These are phyloP conservation scores for Trematomus bernacchii DNA, from an alignment of 2,797 vertebrate genomes.

Conservation along the genomic window DNA sequence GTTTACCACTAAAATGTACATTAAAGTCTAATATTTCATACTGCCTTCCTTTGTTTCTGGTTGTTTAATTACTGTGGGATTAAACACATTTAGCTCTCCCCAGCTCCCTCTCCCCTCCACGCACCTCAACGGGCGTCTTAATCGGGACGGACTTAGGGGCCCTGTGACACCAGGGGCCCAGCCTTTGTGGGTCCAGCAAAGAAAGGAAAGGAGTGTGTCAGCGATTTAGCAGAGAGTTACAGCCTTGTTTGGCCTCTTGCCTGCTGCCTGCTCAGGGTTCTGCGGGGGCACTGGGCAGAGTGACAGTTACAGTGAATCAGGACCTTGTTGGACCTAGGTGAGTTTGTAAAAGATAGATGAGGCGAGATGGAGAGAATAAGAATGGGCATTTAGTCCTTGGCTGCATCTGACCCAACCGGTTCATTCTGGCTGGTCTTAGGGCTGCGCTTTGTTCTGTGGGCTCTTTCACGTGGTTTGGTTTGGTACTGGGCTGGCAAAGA, in stretches of 20 bases:
- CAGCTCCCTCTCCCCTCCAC: slow-evolving; percentile 19
- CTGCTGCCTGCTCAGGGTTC: slow-evolving; percentile 51
- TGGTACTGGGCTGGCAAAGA: slow-evolving; percentile 15
- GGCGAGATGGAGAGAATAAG: slow-evolving; percentile 25
- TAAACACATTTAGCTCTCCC: slow-evolving; percentile 57
- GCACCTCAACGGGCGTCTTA: slow-evolving; percentile 50
- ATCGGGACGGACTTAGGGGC: slow-evolving; percentile 61
- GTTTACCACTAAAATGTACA: slow-evolving; percentile 63
- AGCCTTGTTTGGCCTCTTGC: slow-evolving; percentile 62
- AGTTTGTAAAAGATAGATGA: slow-evolving; percentile 49
- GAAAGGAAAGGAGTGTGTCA: slow-evolving; percentile 80
- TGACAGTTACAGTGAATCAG: slow-evolving; percentile 59
- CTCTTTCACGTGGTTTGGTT: slow-evolving; percentile 21
- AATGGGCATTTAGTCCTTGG: slow-evolving; percentile 41
- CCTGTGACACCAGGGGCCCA: slow-evolving; percentile 46
- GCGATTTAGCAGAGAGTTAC: slow-evolving; percentile 60
- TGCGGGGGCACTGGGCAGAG: slow-evolving; percentile 49
- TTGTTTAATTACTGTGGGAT: slow-evolving; percentile 72
- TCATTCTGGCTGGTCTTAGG: slow-evolving; percentile 57
- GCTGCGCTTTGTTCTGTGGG: slow-evolving; percentile 15
- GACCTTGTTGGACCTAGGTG: slow-evolving; percentile 61
- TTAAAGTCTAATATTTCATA: slow-evolving; percentile 62
- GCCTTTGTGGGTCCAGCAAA: slow-evolving; percentile 64
- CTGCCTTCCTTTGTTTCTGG: slow-evolving; percentile 48
- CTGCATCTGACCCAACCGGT: slow-evolving; percentile 41